A percentile compares a stretch with the other conserved stretches of the same genome.
phyloP scores from a whole-genome alignment of 2,888 invertebrate genomes.

The Bimastos eiseni region DNA sequence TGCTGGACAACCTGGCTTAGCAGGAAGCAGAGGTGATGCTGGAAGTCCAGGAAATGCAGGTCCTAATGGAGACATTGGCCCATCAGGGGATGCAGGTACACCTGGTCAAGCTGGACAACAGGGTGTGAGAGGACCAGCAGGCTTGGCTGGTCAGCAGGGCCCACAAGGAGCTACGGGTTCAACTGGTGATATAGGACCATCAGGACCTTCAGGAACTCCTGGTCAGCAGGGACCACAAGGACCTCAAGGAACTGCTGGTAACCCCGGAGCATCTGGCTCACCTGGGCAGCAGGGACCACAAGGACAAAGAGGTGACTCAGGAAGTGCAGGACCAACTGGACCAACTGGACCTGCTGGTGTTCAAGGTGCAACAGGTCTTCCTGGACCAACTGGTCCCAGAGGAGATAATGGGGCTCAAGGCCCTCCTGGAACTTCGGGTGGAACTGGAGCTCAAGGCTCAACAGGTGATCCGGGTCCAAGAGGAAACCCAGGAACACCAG shows the following conservation, averaged over 20 bases:
- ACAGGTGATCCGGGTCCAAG: slow-evolving; percentile 35
- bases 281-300: slow-evolving; percentile 17
- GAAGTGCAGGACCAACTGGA: slow-evolving; percentile 50
- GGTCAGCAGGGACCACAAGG: slow-evolving; percentile 32
- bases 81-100: slow-evolving; percentile 31
- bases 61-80: slow-evolving; percentile 1
- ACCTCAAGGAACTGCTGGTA: slow-evolving; percentile 40
- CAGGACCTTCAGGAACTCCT: slow-evolving; percentile 27
- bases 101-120: slow-evolving; percentile 21
- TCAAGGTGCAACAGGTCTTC: slow-evolving; percentile 29
- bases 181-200: slow-evolving; percentile 25
- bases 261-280: slow-evolving; percentile 37
- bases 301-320: slow-evolving; percentile 55
- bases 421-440: slow-evolving; percentile 33
- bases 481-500: slow-evolving; percentile 30
- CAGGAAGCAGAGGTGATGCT: slow-evolving; percentile 20
- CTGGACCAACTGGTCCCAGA: slow-evolving; percentile 21
- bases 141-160: slow-evolving; percentile 25
- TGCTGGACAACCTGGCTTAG: slow-evolving; percentile 31
- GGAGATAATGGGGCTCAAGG: slow-evolving; percentile 33
- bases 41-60: slow-evolving; percentile 18
- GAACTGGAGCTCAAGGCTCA: slow-evolving; percentile 31
- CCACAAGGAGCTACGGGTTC: slow-evolving; percentile 21
- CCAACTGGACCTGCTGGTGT: slow-evolving; percentile 32
- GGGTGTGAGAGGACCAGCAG: slow-evolving; percentile 28